phyloP scores from a whole-genome alignment of 2,113 vertebrate genomes.

The Ciconia boyciana region DNA sequence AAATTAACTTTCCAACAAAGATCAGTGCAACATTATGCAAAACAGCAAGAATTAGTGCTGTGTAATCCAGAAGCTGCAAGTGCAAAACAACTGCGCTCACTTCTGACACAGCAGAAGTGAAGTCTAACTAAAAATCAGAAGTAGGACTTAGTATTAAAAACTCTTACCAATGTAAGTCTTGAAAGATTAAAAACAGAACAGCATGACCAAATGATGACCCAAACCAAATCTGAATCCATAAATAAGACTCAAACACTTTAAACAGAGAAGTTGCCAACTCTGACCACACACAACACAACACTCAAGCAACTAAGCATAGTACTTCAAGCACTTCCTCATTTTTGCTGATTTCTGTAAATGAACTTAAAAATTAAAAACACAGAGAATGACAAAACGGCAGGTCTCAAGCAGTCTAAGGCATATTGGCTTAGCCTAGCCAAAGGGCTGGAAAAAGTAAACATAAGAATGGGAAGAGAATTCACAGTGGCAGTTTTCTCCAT shows the following conservation, averaged over 20 bases:
- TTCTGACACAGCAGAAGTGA: not conserved
- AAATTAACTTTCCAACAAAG: not conserved
- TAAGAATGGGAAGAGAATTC: not conserved
- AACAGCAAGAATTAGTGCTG: not conserved
- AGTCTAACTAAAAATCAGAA: not conserved
- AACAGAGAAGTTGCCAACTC: not conserved
- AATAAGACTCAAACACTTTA: not conserved
- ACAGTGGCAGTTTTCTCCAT: not conserved
- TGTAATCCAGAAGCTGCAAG: not conserved
- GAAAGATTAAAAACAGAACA: not conserved
- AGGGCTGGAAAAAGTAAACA: not conserved
- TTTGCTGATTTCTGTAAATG: not conserved
- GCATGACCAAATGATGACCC: not conserved
- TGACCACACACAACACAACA: not conserved
- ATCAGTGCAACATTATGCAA: not conserved
- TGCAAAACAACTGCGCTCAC: accelerated
- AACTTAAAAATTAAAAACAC: not conserved
- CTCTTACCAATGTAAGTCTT: not conserved
- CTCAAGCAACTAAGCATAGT: not conserved
- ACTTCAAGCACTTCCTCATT: not conserved
- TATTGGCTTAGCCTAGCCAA: not conserved
- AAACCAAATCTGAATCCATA: not conserved
- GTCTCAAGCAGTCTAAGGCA: not conserved
- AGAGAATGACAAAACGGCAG: not conserved
- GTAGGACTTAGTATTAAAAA: not conserved